Base-by-base conservation (phyloP, 1,140 invertebrate genomes). In the Drosophila kepulauana region DNA sequence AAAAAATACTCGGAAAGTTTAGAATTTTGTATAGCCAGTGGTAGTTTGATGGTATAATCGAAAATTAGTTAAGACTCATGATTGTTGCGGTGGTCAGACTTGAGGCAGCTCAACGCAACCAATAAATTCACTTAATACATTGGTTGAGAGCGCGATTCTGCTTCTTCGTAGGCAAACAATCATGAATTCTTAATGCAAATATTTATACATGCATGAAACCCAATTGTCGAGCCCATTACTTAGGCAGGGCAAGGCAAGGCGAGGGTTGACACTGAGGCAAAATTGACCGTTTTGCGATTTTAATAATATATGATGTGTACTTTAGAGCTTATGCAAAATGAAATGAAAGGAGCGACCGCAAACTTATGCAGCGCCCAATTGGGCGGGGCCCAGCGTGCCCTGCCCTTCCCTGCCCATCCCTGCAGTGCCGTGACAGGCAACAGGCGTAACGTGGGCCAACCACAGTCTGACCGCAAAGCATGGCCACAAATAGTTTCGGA, bases 231-330 rank as follows among this genome's bases (percentile, higher is more conserved):
- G 65, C 70, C 84, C 85, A 82, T 88, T 88, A 80, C 73, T 66
- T 33, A 57, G 38, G 57, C 69, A 73, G 46, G n/a, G 30, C n/a
- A 11, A n/a, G 33, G 13, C 3, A 3, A 30, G 52, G 13, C 38
- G 7, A 35, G 51, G 59, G 59, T 71, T 58, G 52, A 67, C 52
- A 68, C 64, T 70, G 59, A 49, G 54, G 80, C 72, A 45, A 85
- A 84, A 91, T 88, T 91, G 88, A 91, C 81, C 88, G 84, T 91
- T 91, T 91, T 91, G 81, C 81, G 89, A 91, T 88, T 88, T 91
- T 88, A 91, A 91, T 91, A 91, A 91, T 91, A 91, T 91, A 91
- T 91, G 84, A 91, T 91, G 88, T 91, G 88, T 91, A 91, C 88
- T 91, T 91, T 91, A 68, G 85, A 85, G 87, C 88, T 91, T 91